Base-by-base conservation (phyloP, 2,888 invertebrate genomes). In the Drosophila stalkeri region DNA sequence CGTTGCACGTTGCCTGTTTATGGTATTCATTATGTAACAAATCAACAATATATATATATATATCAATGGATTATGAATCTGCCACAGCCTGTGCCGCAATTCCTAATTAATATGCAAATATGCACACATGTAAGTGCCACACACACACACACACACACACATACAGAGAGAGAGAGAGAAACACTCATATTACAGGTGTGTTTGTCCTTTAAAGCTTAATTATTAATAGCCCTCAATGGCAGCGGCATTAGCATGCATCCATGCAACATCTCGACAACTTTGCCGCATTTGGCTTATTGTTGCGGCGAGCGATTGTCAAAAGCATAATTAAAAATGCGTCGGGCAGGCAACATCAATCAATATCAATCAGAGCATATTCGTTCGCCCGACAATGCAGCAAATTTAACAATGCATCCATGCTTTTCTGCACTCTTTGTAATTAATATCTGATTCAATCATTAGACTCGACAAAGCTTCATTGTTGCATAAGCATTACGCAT, bases 51-150 rank as follows among this genome's bases (percentile, higher is more conserved):
- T 79, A 81, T 79, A 75, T 82, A 75, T 75, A 80, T 82, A 75
- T 82, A 75, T 80, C 87, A 77, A 84, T 82, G 86, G 82, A 84
- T 84, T 86, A 87, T 86, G 86, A 84, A 84, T 86, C 74, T 74
- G 79, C 72, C 72, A 76, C 63, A 68, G 67, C 73, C 72, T 75
- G 80, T 77, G 87, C 81, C 72, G 75, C 82, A 81, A 64, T 77
- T 72, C 75, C 80, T 86, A 86, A 86, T 86, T 86, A 86, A 86
- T 86, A 87, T 86, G 87, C 82, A 86, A 87, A 87, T 82, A 85
- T 77, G 74, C 86, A 75, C 74, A 78, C 70, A 77, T 74, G 77
- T 83, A 82, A 86, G 65, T 66, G 73, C 46, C 65, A 64, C 41
- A 51, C 63, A 41, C 64, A n/a, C 35, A 9, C 18, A 39, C 16